Base-by-base conservation (phyloP, 2,113 vertebrate genomes). In the Turnix velox region DNA sequence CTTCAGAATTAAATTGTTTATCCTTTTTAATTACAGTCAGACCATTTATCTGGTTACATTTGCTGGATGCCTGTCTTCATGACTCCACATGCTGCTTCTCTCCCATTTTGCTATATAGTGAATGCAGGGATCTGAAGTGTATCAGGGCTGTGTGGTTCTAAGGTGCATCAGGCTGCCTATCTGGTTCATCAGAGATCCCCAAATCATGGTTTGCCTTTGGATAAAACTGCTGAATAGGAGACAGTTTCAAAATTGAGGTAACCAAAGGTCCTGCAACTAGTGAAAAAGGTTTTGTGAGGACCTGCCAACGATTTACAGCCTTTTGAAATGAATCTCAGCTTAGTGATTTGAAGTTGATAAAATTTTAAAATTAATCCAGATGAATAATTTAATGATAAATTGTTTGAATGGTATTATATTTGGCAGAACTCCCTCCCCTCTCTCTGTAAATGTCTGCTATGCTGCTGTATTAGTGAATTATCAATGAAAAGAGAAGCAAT, bases 61-160 rank as follows among this genome's bases (percentile, higher is more conserved):
- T 0, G 0, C 25, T 63, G 79, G 63, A 37, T 0, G 18, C 68
- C 65, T 65, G 25, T 61, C 57, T 75, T 51, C 2, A 0, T 57
- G 37, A 30, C 40, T 87, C 25, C 46, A 33, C 57, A 22, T 63
- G 51, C 31, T 78, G 2, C 48, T 94, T 71, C 27, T 73, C 42
- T 61, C 37, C 63, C 10, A 48, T 31, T 71, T 66, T 77, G 18
- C 37, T 40, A 1, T 20, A 23, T 1, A 33, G 25, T n/a, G 4
- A 18, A 4, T 25, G n/a, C 65, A 51, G 55, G 54, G 28, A 19
- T 79, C 9, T 31, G 59, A 5, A 0, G 3, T 48, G 8, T 43
- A 40, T n/a, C 33, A 37, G 69, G 63, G 11, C 46, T 84, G 27
- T 49, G 35, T 25, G n/a, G n/a, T n/a, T n/a, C n/a, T n/a, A n/a